A percentile compares a stretch with the other conserved stretches of the same genome.
Evolutionary conservation across 1,140 invertebrate genomes (phyloP).

Genomic region (Drosophila auraria): DNA sequence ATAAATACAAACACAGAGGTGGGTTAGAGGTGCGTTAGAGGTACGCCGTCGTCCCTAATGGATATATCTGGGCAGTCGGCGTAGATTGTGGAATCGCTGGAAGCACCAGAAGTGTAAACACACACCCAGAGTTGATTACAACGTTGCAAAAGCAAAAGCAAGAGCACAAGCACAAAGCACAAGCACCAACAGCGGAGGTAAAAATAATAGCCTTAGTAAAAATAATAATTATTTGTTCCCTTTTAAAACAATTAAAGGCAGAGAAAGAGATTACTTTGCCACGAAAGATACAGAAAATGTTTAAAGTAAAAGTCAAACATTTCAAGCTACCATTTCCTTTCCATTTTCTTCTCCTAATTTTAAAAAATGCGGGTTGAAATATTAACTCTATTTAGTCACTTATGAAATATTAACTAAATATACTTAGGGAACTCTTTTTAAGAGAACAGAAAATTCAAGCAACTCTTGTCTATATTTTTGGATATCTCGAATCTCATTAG

Average conservation of each 20-base stretch:
- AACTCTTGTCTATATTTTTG: no score
- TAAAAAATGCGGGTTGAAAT: no score
- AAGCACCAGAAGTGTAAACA: slow-evolving; percentile 39
- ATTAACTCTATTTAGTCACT: no score
- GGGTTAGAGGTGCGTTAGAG: background rate
- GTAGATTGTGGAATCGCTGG: slow-evolving; percentile 30
- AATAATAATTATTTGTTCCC: background rate
- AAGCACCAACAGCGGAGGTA: background rate
- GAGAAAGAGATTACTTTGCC: background rate
- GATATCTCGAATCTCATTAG: background rate
- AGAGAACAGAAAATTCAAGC: no score
- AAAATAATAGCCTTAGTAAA: background rate
- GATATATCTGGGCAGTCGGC: slow-evolving; percentile 15
- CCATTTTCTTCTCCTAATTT: no score
- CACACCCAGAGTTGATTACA: slow-evolving; percentile 1
- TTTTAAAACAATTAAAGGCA: background rate
- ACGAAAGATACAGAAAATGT: background rate
- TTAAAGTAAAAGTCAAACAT: background rate
- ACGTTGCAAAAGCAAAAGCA: slow-evolving; percentile 19
- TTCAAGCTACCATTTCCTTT: no score
- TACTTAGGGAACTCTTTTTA: no score
- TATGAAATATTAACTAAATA: no score
- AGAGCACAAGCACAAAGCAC: slow-evolving; percentile 10
- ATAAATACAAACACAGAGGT: slow-evolving; percentile 4
- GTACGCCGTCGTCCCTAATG: background rate